Percentiles rank a stretch among this genome's conserved stretches.
phyloP scores from a whole-genome alignment of 2,113 vertebrate genomes.

The Dipodomys stephensi region DNA sequence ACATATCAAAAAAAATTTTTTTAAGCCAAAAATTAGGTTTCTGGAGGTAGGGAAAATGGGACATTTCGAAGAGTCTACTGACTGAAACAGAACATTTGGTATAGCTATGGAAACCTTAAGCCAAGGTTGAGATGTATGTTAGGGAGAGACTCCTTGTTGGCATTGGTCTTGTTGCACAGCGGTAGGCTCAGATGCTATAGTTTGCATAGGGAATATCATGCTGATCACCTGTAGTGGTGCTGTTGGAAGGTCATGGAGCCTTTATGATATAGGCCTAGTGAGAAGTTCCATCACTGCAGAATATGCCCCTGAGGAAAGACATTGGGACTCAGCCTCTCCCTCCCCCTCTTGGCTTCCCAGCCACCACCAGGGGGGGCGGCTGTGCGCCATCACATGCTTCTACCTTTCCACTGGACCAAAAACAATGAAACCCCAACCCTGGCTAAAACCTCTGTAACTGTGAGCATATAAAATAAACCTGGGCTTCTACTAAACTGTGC shows the following conservation, averaged over 20 bases:
- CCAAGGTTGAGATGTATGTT: background rate
- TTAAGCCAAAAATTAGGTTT: background rate
- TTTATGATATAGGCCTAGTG: background rate
- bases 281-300: background rate
- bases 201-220: background rate
- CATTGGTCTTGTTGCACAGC: background rate
- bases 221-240: background rate
- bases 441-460: background rate
- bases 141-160: background rate
- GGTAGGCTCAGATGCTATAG: background rate
- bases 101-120: background rate
- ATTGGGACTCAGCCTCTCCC: background rate
- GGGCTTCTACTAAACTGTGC: background rate
- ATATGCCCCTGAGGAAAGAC: too few relatives aligned
- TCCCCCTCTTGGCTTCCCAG: background rate
- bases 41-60: background rate
- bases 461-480: background rate
- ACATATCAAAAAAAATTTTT: background rate
- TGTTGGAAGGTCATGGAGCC: too few relatives aligned
- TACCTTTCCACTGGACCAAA: background rate
- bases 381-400: background rate
- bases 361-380: too few relatives aligned
- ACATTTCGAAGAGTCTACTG: too few relatives aligned
- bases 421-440: background rate
- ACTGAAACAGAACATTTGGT: background rate